Evolutionary conservation across 92 coral and sea anemone genomes (phyloP).

Genomic region (Siderastrea radians): DNA sequence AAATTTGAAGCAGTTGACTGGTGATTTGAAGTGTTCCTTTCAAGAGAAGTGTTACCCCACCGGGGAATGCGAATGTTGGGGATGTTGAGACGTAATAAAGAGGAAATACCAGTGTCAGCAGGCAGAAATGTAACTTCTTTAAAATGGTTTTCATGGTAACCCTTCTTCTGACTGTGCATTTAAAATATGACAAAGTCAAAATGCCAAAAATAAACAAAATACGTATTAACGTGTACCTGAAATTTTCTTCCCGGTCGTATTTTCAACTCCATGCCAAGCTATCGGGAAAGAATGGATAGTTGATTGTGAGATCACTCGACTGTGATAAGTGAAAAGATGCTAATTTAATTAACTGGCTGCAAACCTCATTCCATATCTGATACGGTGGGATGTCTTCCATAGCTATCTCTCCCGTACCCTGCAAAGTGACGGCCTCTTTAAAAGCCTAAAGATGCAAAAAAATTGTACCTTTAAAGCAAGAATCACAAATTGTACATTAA

Average conservation of each 20-base stretch:
- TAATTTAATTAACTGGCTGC: not conserved
- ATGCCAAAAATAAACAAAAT: not conserved
- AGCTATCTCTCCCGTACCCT: conserved; percentile 70
- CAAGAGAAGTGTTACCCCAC: too few species aligned
- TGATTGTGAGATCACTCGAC: not conserved
- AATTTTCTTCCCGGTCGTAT: conserved; percentile 82
- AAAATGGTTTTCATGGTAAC: too few species aligned
- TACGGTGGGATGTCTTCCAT: conserved; percentile 87
- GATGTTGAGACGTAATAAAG: too few species aligned
- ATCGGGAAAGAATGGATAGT: not conserved
- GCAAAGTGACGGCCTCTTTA: conserved; percentile 87
- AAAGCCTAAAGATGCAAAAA: conserved; percentile 70
- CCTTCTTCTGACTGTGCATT: not conserved
- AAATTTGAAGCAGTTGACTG: too few species aligned
- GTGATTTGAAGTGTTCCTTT: too few species aligned
- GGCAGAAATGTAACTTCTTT: too few species aligned
- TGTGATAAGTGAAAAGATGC: not conserved
- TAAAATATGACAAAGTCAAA: not conserved
- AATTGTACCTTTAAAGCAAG: too few species aligned
- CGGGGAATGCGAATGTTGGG: too few species aligned
- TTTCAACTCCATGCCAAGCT: conserved; percentile 91
- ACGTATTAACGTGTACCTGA: conserved; percentile 40
- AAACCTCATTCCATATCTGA: conserved; percentile 92
- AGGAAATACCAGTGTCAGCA: too few species aligned
- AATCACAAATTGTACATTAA: not conserved